A percentile compares a stretch with the other conserved stretches of the same genome.
These are phyloP conservation scores for Aelia acuminata DNA, from an alignment of 2,888 invertebrate species.

Conservation along the genomic window DNA sequence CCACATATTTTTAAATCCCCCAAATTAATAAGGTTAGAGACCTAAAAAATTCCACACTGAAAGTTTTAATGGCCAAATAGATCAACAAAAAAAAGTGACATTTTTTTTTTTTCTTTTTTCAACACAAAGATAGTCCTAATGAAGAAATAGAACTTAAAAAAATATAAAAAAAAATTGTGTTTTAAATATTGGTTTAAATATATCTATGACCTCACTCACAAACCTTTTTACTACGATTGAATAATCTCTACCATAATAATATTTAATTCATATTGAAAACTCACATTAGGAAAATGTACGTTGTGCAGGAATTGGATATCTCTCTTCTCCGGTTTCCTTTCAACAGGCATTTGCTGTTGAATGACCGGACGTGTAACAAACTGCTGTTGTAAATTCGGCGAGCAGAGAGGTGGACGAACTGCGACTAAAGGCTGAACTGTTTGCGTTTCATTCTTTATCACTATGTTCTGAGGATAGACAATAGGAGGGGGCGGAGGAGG, in stretches of 20 bases:
- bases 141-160: too few relatives aligned
- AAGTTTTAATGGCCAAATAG: too few relatives aligned
- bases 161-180: too few relatives aligned
- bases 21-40: too few relatives aligned
- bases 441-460: constrained; percentile 54
- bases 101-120: too few relatives aligned
- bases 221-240: too few relatives aligned
- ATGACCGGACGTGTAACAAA: constrained; percentile 41
- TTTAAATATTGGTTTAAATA: too few relatives aligned
- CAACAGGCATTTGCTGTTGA: constrained; percentile 43
- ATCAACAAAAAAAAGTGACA: too few relatives aligned
- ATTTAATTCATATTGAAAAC: neutral
- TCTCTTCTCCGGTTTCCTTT: constrained; percentile 68
- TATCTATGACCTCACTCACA: too few relatives aligned
- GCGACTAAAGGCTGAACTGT: constrained; percentile 23
- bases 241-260: neutral
- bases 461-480: constrained; percentile 57
- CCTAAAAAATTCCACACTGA: too few relatives aligned
- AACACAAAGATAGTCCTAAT: too few relatives aligned
- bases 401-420: constrained; percentile 49
- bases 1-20: too few relatives aligned
- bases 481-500: constrained; percentile 59
- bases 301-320: constrained; percentile 75
- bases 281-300: constrained; percentile 72
- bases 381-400: constrained; percentile 51